phyloP scores from a whole-genome alignment of 92 coral and sea anemone species.

The Plumapathes pennacea region DNA sequence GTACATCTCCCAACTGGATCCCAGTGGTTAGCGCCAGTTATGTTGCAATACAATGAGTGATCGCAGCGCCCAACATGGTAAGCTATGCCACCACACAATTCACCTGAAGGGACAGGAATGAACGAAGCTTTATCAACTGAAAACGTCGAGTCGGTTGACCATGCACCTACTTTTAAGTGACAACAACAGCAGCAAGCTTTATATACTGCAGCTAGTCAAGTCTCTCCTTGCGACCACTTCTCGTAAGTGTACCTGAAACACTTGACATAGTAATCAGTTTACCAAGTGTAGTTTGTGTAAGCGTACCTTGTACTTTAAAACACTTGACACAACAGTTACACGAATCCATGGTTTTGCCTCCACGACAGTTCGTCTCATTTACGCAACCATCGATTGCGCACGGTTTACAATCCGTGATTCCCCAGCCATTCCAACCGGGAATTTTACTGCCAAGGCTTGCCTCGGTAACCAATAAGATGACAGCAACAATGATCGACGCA shows the following conservation, averaged over 20 bases:
- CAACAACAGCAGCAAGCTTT: neutral
- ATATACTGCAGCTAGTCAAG: neutral
- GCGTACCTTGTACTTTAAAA: conserved; percentile 59
- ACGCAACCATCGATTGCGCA: conserved; percentile 63
- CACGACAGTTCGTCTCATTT: conserved; percentile 64
- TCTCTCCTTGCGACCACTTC: no score
- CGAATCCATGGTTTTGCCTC: conserved; percentile 62
- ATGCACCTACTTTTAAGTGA: neutral
- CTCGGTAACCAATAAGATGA: no score
- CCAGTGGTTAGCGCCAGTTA: conserved; percentile 41
- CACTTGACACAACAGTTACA: conserved; percentile 79
- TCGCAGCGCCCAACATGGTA: conserved; percentile 76
- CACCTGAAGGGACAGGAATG: conserved; percentile 25
- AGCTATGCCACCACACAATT: conserved; percentile 65
- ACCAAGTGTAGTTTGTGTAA: neutral
- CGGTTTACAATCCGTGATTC: conserved; percentile 58
- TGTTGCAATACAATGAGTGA: conserved; percentile 52
- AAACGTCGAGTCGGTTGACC: neutral
- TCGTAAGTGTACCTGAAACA: no score
- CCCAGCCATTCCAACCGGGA: no score
- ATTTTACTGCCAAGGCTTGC: no score
- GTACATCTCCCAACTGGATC: conserved; percentile 71
- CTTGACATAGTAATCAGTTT: no score
- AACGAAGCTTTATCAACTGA: neutral
- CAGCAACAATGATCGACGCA: no score